phyloP scores from a whole-genome alignment of 2,797 vertebrate genomes.

The Argentina silus region DNA sequence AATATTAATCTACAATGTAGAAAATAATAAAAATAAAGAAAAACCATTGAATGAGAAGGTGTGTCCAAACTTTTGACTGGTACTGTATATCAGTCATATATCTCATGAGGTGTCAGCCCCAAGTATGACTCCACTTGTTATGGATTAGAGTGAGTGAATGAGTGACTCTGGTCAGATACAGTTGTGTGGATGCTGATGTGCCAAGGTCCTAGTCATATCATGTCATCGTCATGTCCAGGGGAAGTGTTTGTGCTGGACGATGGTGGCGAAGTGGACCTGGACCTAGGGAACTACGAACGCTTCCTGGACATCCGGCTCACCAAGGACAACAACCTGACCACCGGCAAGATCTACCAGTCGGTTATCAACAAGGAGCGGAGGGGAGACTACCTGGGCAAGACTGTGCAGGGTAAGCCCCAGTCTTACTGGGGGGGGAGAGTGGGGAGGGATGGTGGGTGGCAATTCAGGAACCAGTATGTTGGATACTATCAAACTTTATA shows the following conservation, averaged over 20 bases:
- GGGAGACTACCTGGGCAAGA: conserved; percentile 96
- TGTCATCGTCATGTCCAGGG: conserved; percentile 68
- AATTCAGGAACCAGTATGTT: no score
- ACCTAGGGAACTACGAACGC: conserved; percentile 95
- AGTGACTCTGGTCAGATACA: no score
- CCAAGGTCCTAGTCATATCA: not conserved
- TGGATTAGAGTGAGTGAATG: no score
- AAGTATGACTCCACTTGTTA: no score
- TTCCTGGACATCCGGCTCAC: conserved; percentile 95
- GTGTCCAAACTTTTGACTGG: no score
- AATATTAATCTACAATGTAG: no score
- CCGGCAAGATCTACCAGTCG: conserved; percentile 95
- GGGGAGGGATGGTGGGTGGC: not conserved
- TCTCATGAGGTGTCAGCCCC: no score
- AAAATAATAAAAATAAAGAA: no score
- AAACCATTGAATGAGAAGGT: no score
- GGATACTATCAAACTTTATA: no score
- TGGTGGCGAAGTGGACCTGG: conserved; percentile 94
- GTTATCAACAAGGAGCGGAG: conserved; percentile 97
- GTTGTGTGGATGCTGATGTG: no score
- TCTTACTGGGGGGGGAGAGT: not conserved
- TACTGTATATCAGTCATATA: no score
- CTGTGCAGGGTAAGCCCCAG: conserved; percentile 86
- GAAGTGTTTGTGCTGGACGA: conserved; percentile 97
- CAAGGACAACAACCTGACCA: conserved; percentile 95